These are phyloP conservation scores for Drosophila novamexicana DNA, from an alignment of 1,140 invertebrate species.

Conservation along the genomic window DNA sequence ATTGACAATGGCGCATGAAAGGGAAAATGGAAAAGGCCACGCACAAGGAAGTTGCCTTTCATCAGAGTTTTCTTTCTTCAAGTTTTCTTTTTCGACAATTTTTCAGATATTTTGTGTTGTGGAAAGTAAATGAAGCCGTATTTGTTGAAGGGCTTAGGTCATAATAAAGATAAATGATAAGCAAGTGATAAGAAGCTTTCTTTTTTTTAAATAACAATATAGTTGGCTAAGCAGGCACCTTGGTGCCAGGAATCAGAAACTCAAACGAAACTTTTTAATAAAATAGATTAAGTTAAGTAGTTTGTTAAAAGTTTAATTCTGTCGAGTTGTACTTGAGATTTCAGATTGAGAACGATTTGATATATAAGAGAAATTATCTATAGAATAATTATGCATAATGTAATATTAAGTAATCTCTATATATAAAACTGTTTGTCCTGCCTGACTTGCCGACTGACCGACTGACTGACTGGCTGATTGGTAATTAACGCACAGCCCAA, in stretches of 20 bases:
- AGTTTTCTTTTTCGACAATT: slow-evolving; percentile 29
- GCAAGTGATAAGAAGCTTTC: slow-evolving; percentile 72
- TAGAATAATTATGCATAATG: too few relatives aligned
- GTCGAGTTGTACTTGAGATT: too few relatives aligned
- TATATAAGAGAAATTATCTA: too few relatives aligned
- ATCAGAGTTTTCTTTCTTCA: slow-evolving; percentile 52
- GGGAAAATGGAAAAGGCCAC: slow-evolving; percentile 62
- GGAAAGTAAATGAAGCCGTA: slow-evolving; percentile 80
- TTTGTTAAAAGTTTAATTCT: too few relatives aligned
- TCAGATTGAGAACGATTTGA: too few relatives aligned
- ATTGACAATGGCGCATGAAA: slow-evolving; percentile 60
- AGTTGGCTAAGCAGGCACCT: slow-evolving; percentile 31
- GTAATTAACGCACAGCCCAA: too few relatives aligned
- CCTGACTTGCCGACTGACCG: too few relatives aligned
- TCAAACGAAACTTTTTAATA: neutral
- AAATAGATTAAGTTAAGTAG: too few relatives aligned
- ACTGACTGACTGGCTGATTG: too few relatives aligned
- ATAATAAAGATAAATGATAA: slow-evolving; percentile 83
- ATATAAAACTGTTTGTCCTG: too few relatives aligned
- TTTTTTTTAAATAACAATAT: slow-evolving; percentile 57
- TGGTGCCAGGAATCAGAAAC: neutral
- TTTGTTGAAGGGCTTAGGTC: slow-evolving; percentile 78
- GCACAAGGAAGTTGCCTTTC: slow-evolving; percentile 76
- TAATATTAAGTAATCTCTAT: too few relatives aligned
- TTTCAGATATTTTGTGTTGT: slow-evolving; percentile 50